Base-by-base conservation (phyloP, 2,888 invertebrate genomes). In the Iselma pallidipennis region DNA sequence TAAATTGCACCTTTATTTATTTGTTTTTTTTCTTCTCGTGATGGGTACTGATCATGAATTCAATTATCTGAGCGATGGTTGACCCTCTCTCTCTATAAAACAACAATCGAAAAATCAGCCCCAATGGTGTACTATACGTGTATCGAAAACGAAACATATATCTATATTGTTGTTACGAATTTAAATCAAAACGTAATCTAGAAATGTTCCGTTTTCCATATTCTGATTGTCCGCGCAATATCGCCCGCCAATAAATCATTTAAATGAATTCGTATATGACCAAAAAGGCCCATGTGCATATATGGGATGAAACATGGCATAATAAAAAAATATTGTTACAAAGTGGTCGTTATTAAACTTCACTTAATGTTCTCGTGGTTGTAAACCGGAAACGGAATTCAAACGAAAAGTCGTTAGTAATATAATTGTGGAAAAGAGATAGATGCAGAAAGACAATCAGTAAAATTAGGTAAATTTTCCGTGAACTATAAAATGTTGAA, bases 151-250 rank as follows among this genome's bases (percentile, higher is more conserved):
- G 21, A 66, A 70, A 70, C 66, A 68, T 59, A 66, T 66, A 16
- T n/a, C 2, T 14, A 7, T 37, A 16, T 37, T 37, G 6, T 37
- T 37, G 58, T n/a, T 57, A 57, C 60, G 51, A 64, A 66, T 71
- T 71, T 69, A 68, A 70, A 73, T 71, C 69, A 71, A 70, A 71
- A 59, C 66, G 71, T 68, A 73, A 73, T 73, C 70, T 71, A 69
- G 67, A 68, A 68, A 66, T 65, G 65, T 69, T 65, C 64, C 71
- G 61, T 71, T 71, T 68, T 69, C 72, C 73, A 71, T 71, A 72
- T 69, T 73, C 71, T 71, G 73, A 71, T 71, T 69, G 71, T 68
- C 66, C 66, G 62, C 67, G 71, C 70, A 67, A 69, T 71, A 72
- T 72, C 69, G 62, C 66, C 12, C 61, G 55, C 60, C 66, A 64